phyloP scores from a whole-genome alignment of 2,113 vertebrate species.

The Pygoscelis antarcticus region DNA sequence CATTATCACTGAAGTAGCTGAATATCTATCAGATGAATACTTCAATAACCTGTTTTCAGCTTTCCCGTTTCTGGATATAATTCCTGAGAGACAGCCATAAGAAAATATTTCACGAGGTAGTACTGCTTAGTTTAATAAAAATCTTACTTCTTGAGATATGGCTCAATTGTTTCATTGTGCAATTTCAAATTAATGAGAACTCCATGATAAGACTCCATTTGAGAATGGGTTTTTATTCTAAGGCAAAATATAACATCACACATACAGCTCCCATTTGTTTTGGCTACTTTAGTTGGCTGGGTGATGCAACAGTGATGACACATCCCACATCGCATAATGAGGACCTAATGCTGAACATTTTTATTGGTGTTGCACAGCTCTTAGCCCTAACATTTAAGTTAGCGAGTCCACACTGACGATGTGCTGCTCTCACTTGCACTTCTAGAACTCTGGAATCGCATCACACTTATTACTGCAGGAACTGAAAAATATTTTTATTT shows the following conservation, averaged over 20 bases:
- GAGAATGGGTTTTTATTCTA: not conserved
- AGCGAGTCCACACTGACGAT: not conserved
- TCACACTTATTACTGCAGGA: not conserved
- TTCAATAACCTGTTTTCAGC: not conserved
- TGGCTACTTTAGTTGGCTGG: not conserved
- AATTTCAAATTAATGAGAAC: not conserved
- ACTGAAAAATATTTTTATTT: not conserved
- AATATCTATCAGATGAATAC: not conserved
- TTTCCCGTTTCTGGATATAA: slow-evolving; percentile 12
- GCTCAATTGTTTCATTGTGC: slow-evolving; percentile 32
- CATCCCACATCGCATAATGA: accelerated
- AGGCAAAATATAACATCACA: not conserved
- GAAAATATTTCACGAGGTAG: slow-evolving; percentile 36
- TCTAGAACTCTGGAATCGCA: not conserved
- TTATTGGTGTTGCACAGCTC: not conserved
- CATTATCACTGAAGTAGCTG: not conserved
- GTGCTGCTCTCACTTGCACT: not conserved
- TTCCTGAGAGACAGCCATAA: slow-evolving; percentile 41
- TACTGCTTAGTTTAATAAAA: slow-evolving; percentile 53
- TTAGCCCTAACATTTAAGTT: not conserved
- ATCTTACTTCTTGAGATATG: slow-evolving; percentile 29
- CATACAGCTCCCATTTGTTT: not conserved
- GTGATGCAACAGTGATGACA: not conserved
- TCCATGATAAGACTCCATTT: not conserved
- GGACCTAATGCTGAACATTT: not conserved